Evolutionary conservation across 2,797 vertebrate genomes (phyloP).

Genomic region (Microcaecilia unicolor): DNA sequence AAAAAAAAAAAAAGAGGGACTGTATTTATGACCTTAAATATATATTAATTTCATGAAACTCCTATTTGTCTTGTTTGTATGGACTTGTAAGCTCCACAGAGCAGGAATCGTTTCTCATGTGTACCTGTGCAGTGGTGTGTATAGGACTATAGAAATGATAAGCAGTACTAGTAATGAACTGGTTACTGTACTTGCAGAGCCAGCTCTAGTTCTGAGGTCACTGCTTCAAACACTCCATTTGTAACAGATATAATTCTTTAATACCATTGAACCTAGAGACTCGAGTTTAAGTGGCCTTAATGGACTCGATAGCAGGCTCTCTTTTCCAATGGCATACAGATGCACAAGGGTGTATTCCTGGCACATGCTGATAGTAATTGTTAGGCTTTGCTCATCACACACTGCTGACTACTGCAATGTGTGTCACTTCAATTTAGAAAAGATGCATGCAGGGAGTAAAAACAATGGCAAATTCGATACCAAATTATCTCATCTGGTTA

Average conservation of each 20-base stretch:
- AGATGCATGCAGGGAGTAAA: neutral
- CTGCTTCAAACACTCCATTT: no score
- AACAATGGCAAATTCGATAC: no score
- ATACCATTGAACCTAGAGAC: slow-evolving; percentile 29
- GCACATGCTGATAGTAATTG: slow-evolving; percentile 18
- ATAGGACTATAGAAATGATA: no score
- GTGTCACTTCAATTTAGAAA: slow-evolving; percentile 24
- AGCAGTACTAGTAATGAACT: no score
- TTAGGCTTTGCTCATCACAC: slow-evolving; percentile 20
- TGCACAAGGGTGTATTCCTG: slow-evolving; percentile 18
- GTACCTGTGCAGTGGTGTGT: no score
- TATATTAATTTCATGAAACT: no score
- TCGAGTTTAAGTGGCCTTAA: slow-evolving; percentile 42
- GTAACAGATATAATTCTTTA: slow-evolving; percentile 29
- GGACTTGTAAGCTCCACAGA: no score
- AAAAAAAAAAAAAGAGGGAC: no score
- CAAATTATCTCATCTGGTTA: no score
- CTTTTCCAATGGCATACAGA: slow-evolving; percentile 24
- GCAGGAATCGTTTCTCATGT: no score
- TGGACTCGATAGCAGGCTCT: slow-evolving; percentile 34
- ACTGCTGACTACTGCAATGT: slow-evolving; percentile 12
- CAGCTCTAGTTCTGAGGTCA: slow-evolving; percentile 18
- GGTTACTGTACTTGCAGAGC: slow-evolving; percentile 15
- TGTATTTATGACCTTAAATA: no score
- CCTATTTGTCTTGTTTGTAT: no score